A percentile compares a stretch with the other conserved stretches of the same genome.
Evolutionary conservation across 2,888 invertebrate genomes (phyloP).

Genomic region (Apantesis nais): DNA sequence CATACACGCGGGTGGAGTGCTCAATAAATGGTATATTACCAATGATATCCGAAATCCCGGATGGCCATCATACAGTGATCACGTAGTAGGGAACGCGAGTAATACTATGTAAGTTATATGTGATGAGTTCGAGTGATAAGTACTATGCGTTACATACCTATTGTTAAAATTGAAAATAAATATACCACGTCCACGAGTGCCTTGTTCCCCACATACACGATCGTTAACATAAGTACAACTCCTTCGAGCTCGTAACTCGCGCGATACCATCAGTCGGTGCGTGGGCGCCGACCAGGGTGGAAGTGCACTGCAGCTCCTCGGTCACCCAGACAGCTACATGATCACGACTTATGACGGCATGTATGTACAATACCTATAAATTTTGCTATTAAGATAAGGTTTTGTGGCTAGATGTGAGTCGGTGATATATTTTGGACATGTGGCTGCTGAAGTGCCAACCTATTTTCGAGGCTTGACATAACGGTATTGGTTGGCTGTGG

Average conservation of each 20-base stretch:
- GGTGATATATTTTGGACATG: slow-evolving; percentile 34
- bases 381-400: slow-evolving; percentile 64
- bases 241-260: slow-evolving; percentile 59
- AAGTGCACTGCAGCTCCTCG: slow-evolving; percentile 37
- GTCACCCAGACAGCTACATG: slow-evolving; percentile 43
- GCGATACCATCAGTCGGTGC: slow-evolving; percentile 52
- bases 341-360: slow-evolving; percentile 63
- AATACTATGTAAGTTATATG: not conserved
- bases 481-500: not conserved
- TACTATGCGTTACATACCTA: not conserved
- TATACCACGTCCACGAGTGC: slow-evolving; percentile 28
- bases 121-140: not conserved
- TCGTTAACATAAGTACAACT: slow-evolving; percentile 51
- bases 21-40: too few species aligned
- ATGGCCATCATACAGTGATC: not conserved
- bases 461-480: slow-evolving; percentile 11
- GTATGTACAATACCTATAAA: slow-evolving; percentile 55
- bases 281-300: slow-evolving; percentile 50
- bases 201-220: slow-evolving; percentile 34
- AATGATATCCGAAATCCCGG: too few species aligned
- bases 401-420: slow-evolving; percentile 36
- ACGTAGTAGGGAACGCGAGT: not conserved
- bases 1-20: too few species aligned
- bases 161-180: not conserved
- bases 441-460: slow-evolving; percentile 8